Percentiles rank a stretch among this genome's conserved stretches.
Conservation (phyloP, 2,797 vertebrate genomes). For the Chelonia mydas region DNA sequence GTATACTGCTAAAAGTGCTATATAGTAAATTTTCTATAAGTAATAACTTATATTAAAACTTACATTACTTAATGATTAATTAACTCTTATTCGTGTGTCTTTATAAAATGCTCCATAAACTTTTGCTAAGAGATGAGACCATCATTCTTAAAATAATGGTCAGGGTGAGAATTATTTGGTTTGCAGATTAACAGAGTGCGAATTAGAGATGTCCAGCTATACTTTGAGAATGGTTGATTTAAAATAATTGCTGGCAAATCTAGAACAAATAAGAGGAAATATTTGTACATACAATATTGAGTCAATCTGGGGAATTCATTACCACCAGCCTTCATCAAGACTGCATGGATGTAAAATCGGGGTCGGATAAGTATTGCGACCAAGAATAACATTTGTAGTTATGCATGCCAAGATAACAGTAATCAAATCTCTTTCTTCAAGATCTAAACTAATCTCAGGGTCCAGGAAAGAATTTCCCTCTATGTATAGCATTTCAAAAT, state of each 20-base stretch:
- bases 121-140: background rate
- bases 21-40: slow-evolving; percentile 43
- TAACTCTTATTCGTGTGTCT: slow-evolving; percentile 4
- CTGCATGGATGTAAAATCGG: background rate
- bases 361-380: rapidly evolving
- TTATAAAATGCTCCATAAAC: slow-evolving; percentile 65
- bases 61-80: no score
- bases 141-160: background rate
- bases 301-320: background rate
- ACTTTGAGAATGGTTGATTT: background rate
- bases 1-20: background rate
- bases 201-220: background rate
- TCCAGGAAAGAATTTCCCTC: background rate
- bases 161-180: slow-evolving; percentile 25
- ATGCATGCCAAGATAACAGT: rapidly evolving
- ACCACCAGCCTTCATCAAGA: background rate
- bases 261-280: background rate
- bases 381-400: background rate
- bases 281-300: background rate
- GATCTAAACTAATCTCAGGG: background rate
- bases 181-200: background rate
- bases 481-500: background rate
- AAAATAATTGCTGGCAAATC: background rate
- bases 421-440: background rate
- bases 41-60: background rate